These are phyloP conservation scores for Circaetus gallicus DNA, from an alignment of 2,113 vertebrate genomes.

Conservation along the genomic window DNA sequence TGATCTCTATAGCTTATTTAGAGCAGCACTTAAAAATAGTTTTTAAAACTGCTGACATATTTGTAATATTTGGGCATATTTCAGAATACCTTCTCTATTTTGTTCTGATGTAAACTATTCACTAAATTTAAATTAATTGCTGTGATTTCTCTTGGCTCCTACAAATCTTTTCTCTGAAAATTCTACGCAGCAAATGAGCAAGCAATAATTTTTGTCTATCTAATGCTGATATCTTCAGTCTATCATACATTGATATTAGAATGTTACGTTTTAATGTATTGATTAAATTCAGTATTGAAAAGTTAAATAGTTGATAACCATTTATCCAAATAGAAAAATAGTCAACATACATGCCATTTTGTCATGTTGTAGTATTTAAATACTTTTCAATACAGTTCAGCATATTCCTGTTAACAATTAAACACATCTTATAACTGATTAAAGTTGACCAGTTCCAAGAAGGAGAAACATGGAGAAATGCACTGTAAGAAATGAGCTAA, in stretches of 20 bases:
- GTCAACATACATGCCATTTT: background rate
- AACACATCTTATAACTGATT: background rate
- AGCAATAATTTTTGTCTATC: background rate
- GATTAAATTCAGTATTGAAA: background rate
- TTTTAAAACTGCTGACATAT: background rate
- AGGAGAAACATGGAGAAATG: background rate
- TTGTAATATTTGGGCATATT: background rate
- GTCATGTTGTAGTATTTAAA: background rate
- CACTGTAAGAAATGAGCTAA: constrained; percentile 23
- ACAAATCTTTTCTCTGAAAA: background rate
- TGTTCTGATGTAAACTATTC: background rate
- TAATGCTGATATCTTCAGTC: background rate
- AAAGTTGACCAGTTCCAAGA: constrained; percentile 15
- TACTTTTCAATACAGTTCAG: background rate
- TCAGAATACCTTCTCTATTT: background rate
- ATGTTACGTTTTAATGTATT: background rate
- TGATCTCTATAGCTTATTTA: background rate
- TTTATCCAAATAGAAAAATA: background rate
- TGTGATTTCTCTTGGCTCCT: background rate
- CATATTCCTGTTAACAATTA: constrained; percentile 12
- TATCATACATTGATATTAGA: background rate
- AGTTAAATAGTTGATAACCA: background rate
- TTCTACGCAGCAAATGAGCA: background rate
- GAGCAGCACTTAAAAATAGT: background rate
- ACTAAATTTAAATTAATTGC: background rate